A percentile compares a stretch with the other conserved stretches of the same genome.
Conservation (phyloP, 2,113 vertebrate genomes). For the Onychorhynchus coronatus region DNA sequence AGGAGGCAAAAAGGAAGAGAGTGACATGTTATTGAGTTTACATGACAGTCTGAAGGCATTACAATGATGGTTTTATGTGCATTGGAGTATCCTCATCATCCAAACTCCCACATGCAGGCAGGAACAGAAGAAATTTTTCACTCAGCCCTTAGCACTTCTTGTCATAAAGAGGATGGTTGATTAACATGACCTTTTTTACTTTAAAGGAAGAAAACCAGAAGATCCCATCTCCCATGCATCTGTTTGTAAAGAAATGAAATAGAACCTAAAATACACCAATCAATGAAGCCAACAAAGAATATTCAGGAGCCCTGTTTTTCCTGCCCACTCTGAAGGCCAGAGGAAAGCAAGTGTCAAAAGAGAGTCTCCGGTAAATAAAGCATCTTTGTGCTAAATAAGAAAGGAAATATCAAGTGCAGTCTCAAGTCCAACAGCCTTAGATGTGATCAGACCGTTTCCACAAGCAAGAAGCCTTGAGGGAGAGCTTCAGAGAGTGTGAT, state of each 20-base stretch:
- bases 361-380: conserved; percentile 7
- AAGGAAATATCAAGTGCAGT: not conserved
- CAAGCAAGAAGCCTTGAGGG: not conserved
- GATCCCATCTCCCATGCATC: not conserved
- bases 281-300: not conserved
- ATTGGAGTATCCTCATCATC: conserved; percentile 7
- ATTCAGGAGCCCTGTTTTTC: not conserved
- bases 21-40: conserved; percentile 27
- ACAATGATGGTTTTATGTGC: not conserved
- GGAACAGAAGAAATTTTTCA: conserved; percentile 20
- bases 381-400: not conserved
- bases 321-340: not conserved
- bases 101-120: not conserved
- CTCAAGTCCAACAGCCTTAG: not conserved
- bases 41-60: conserved; percentile 10
- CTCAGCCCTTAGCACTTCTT: not conserved
- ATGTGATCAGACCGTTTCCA: not conserved
- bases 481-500: not conserved
- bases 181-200: conserved; percentile 35
- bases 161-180: not conserved
- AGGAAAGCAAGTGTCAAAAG: conserved; percentile 27
- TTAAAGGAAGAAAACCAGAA: not conserved
- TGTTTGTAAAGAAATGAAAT: not conserved
- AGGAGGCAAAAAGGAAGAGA: conserved; percentile 8
- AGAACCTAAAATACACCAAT: not conserved